Evolutionary conservation across 2,888 invertebrate species (phyloP), one percentile per base, ranked within the genome.

Genomic region (Drosophila mayaguana): DNA sequence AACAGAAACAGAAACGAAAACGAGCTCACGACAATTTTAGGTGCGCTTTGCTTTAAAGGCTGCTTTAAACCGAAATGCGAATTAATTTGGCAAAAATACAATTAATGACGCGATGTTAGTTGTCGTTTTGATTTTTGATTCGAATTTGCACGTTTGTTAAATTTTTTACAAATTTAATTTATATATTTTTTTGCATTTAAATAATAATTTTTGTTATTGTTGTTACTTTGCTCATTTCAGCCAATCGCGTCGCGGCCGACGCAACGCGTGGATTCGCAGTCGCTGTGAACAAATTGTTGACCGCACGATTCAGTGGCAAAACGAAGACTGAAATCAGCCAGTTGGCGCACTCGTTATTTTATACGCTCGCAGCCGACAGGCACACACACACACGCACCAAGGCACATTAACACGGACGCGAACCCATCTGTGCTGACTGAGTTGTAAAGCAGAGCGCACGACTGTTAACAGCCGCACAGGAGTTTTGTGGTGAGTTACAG

Each of bases 251-350:
- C 78, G 78, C 80, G 78, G 77, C 77, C 63, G 72, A 80, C 72
- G 77, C 78, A 80, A 34, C 81, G 81, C 72, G 81, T 60, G 67
- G 60, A 75, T 70, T 63, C 67, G 79, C 79, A 63, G 72, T 59
- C 57, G 38, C 63, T 69, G 71, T 82, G 61, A 79, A 50, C 67
- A 76, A 38, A 63, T 72, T 80, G 74, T 60, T 78, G 88, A 89
- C 88, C 88, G 89, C 87, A 88, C 88, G 78, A 88, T 84, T 87
- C 88, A 83, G 81, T 86, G 81, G 79, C 86, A 88, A 88, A 89
- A 89, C 89, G 89, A 89, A 86, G 89, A 89, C 89, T 89, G 84
- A 84, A 80, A 69, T 74, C 63, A 48, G 68, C 63, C 75, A 75
- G 74, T 84, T 80, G 77, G 79, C 82, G 84, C 84, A 88, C 83